These are phyloP conservation scores for Metellina segmentata DNA, from an alignment of 2,888 invertebrate genomes.

Conservation along the genomic window DNA sequence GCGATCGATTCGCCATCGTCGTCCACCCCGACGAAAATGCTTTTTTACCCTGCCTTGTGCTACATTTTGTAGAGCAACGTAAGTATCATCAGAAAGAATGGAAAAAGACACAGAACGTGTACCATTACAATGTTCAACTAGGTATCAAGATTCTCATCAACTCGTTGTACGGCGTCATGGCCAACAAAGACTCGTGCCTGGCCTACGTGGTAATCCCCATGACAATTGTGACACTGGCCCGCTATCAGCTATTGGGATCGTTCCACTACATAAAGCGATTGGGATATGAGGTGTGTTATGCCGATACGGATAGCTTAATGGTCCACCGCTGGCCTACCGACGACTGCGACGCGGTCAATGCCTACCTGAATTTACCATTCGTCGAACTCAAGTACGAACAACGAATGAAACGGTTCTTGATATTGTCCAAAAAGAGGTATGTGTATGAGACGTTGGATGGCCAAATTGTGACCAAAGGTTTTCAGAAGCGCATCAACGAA, in stretches of 20 bases:
- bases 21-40: neutral
- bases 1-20: conserved; percentile 32
- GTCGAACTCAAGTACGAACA: conserved; percentile 50
- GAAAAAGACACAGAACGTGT: conserved; percentile 2
- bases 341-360: conserved; percentile 39
- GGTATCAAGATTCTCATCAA: conserved; percentile 58
- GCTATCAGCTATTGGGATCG: conserved; percentile 41
- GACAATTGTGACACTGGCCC: conserved; percentile 21
- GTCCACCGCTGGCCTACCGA: conserved; percentile 20
- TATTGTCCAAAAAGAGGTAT: conserved; percentile 42
- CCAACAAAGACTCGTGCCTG: conserved; percentile 38
- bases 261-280: conserved; percentile 22
- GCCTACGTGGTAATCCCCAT: conserved; percentile 22
- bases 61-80: conserved; percentile 16
- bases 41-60: conserved; percentile 27
- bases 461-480: conserved; percentile 33
- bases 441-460: conserved; percentile 3
- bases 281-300: conserved; percentile 37
- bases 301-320: conserved; percentile 64
- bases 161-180: conserved; percentile 56
- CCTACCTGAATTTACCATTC: conserved; percentile 3
- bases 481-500: conserved; percentile 29
- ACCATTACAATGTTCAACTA: conserved; percentile 55
- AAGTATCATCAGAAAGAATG: conserved; percentile 22
- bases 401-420: conserved; percentile 14